phyloP scores from a whole-genome alignment of 2,888 invertebrate species.

The Lymantria dispar region DNA sequence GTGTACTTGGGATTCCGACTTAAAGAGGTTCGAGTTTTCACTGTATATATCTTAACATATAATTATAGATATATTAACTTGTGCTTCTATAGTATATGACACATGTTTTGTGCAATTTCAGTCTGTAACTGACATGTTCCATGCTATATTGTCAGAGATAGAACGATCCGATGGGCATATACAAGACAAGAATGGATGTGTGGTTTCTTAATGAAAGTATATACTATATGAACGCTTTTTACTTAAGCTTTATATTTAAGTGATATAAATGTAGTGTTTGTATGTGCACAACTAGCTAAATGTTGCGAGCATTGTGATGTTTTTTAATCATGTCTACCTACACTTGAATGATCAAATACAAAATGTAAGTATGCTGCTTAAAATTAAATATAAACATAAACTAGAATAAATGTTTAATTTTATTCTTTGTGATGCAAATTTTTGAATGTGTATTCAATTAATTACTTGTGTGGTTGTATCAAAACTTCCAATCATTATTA shows the following conservation, averaged over 20 bases:
- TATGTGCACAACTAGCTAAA: slow-evolving; percentile 47
- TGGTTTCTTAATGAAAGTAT: slow-evolving; percentile 83
- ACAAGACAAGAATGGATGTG: slow-evolving; percentile 89
- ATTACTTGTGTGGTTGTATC: too few relatives aligned
- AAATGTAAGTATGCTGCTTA: neutral
- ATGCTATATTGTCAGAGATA: slow-evolving; percentile 93
- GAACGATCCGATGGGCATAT: slow-evolving; percentile 96
- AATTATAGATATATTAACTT: too few relatives aligned
- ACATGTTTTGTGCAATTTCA: slow-evolving; percentile 66
- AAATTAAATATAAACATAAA: neutral
- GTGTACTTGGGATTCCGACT: too few relatives aligned
- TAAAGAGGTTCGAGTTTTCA: too few relatives aligned
- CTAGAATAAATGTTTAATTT: neutral
- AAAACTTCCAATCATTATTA: too few relatives aligned
- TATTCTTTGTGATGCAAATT: neutral
- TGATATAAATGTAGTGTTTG: slow-evolving; percentile 53
- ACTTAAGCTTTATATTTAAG: slow-evolving; percentile 58
- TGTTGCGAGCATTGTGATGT: slow-evolving; percentile 28
- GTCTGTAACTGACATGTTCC: slow-evolving; percentile 97
- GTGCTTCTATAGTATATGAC: too few relatives aligned
- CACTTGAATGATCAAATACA: slow-evolving; percentile 12
- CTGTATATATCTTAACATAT: too few relatives aligned
- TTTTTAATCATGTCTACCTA: slow-evolving; percentile 18
- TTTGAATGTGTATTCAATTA: neutral
- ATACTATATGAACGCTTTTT: slow-evolving; percentile 50